Percentiles rank a stretch among this genome's conserved stretches.
These are phyloP conservation scores for Ctenosaura bakeri DNA, from an alignment of 2,797 vertebrate genomes.

Conservation along the genomic window DNA sequence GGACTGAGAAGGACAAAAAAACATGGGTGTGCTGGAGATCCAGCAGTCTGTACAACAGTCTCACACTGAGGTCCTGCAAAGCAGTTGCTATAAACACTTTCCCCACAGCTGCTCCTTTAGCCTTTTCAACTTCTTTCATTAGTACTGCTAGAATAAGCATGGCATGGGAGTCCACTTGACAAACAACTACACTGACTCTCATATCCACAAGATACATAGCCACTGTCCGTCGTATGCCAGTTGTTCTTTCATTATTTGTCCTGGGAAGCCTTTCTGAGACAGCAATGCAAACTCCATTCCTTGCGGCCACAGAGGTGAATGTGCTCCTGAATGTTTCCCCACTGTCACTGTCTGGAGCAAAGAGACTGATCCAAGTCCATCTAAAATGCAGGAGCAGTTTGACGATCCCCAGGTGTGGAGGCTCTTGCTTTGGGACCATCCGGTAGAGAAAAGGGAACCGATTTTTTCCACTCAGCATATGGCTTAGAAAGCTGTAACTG, in stretches of 20 bases:
- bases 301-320: not conserved
- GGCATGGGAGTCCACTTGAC: not conserved
- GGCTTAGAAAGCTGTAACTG: not conserved
- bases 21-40: too few species aligned
- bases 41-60: not conserved
- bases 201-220: not conserved
- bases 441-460: not conserved
- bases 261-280: not conserved
- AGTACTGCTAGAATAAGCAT: not conserved
- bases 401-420: not conserved
- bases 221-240: too few species aligned
- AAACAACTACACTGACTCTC: not conserved
- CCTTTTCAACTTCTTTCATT: too few species aligned
- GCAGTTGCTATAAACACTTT: not conserved
- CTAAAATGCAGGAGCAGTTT: conserved; percentile 18
- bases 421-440: too few species aligned
- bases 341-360: too few species aligned
- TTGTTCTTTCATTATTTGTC: too few species aligned
- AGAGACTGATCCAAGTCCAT: conserved; percentile 28
- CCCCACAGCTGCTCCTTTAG: not conserved
- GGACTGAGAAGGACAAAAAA: too few species aligned
- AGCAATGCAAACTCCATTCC: not conserved
- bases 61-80: not conserved
- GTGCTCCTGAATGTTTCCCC: not conserved
- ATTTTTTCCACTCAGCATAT: not conserved